Evolutionary conservation across 2,888 invertebrate genomes (phyloP).

Genomic region (Sesamia inferens): DNA sequence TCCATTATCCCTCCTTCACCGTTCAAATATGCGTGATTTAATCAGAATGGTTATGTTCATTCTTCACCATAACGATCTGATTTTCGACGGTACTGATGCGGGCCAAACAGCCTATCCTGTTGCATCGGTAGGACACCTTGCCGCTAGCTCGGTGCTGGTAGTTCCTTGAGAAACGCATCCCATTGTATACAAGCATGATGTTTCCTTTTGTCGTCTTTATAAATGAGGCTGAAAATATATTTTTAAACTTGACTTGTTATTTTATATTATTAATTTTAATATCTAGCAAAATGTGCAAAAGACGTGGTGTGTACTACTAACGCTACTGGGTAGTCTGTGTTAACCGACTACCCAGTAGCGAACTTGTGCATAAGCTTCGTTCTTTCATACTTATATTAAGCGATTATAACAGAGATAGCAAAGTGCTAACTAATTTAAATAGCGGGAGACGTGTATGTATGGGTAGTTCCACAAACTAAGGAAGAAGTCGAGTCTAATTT

Average conservation of each 20-base stretch:
- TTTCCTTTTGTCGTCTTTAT: conserved; percentile 70
- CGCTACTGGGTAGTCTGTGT: too few species aligned
- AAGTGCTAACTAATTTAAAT: neutral
- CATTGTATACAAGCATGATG: conserved; percentile 70
- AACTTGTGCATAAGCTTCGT: neutral
- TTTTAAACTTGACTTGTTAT: conserved; percentile 7
- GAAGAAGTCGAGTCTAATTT: too few species aligned
- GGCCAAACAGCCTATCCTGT: conserved; percentile 74
- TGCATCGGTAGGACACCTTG: conserved; percentile 78
- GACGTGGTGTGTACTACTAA: too few species aligned
- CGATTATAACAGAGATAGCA: neutral
- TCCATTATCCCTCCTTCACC: neutral
- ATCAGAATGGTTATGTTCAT: conserved; percentile 71
- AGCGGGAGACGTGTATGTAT: too few species aligned
- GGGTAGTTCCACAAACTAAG: too few species aligned
- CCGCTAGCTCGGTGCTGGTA: conserved; percentile 73
- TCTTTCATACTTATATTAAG: neutral
- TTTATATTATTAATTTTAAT: too few species aligned
- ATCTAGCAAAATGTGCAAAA: too few species aligned
- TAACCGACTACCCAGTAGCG: neutral
- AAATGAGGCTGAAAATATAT: conserved; percentile 64
- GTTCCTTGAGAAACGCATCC: conserved; percentile 73
- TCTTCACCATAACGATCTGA: conserved; percentile 67
- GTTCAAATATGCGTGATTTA: neutral
- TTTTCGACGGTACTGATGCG: conserved; percentile 71